These are phyloP conservation scores for Clarias pachynema DNA, from an alignment of 2,797 vertebrate genomes.

Conservation along the genomic window DNA sequence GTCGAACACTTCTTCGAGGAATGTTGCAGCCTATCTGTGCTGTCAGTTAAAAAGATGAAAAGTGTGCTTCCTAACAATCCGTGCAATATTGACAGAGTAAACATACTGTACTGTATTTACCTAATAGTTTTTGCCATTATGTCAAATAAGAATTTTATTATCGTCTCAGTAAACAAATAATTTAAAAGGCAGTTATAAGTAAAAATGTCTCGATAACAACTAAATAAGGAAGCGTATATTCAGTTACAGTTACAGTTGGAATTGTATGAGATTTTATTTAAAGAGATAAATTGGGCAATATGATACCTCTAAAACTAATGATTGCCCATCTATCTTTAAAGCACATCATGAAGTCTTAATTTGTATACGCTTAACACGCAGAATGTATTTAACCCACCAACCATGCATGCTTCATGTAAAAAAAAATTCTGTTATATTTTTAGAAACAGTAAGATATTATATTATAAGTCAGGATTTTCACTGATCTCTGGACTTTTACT, in stretches of 20 bases:
- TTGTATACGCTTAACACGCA: not conserved
- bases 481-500: not conserved
- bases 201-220: not conserved
- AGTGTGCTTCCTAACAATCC: not conserved
- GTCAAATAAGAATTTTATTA: not conserved
- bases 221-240: not conserved
- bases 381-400: not conserved
- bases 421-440: not conserved
- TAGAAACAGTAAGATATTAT: not conserved
- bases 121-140: not conserved
- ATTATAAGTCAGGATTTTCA: not conserved
- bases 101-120: not conserved
- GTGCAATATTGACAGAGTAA: not conserved
- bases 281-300: not conserved
- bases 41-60: not conserved
- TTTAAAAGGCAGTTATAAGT: not conserved
- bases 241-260: not conserved
- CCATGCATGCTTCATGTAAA: not conserved
- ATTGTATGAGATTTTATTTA: not conserved
- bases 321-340: not conserved
- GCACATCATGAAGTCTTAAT: not conserved
- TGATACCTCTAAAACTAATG: not conserved
- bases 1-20: not conserved
- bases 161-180: not conserved
- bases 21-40: not conserved